Evolutionary conservation across 2,888 invertebrate genomes (phyloP), one percentile per base, ranked within the genome.

Genomic region (Incurvaria masculella): DNA sequence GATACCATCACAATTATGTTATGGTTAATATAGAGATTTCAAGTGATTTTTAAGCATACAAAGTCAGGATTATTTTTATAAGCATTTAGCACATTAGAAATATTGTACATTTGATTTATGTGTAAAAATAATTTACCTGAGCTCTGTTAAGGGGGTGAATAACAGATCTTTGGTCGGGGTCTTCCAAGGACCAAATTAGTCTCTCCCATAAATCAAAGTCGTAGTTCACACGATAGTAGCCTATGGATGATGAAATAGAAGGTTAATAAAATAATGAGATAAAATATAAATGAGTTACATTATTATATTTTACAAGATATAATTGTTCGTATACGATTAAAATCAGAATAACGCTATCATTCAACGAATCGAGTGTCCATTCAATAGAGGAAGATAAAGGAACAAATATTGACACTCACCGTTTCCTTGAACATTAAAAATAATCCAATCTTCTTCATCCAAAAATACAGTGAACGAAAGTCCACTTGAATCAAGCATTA

Each of bases 61-160:
- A n/a, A n/a, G n/a, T n/a, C n/a, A n/a, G n/a, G n/a, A n/a, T n/a
- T n/a, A n/a, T n/a, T n/a, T n/a, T n/a, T n/a, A n/a, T n/a, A n/a
- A n/a, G n/a, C n/a, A n/a, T n/a, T n/a, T n/a, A n/a, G n/a, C n/a
- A n/a, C n/a, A n/a, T n/a, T n/a, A n/a, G n/a, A n/a, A n/a, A n/a
- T n/a, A n/a, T n/a, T n/a, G n/a, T n/a, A n/a, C n/a, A n/a, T n/a
- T n/a, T n/a, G n/a, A n/a, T n/a, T n/a, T n/a, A n/a, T n/a, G n/a
- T n/a, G 17, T 44, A 40, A 26, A 33, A 45, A 60, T 18, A 21
- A 41, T 66, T 62, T 60, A 78, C 78, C 21, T 69, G 64, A 3
- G 89, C 91, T 48, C 91, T 75, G 61, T 90, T 90, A 18, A 86
- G 79, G 1, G 84, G 80, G 57, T 86, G 81, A 46, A 91, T 87